phyloP scores from a whole-genome alignment of 1,140 invertebrate species.

The Brachionus paranguensis region DNA sequence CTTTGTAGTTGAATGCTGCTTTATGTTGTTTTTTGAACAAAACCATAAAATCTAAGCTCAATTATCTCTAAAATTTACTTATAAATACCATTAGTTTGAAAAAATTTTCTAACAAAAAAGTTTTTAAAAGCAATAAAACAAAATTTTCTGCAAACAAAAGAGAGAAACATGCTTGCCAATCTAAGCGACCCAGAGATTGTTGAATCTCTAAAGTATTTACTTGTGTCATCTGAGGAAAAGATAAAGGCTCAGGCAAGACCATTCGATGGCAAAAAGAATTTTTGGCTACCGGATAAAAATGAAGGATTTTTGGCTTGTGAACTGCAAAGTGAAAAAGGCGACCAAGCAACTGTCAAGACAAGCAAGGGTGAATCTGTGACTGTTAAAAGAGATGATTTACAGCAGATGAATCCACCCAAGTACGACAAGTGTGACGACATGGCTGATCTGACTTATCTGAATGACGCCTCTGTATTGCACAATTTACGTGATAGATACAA shows the following conservation, averaged over 20 bases:
- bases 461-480: conserved; percentile 97
- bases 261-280: conserved; percentile 98
- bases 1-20: conserved; percentile 4
- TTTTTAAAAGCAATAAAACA: conserved; percentile 1
- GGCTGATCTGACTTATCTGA: conserved; percentile 99
- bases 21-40: conserved; percentile 1
- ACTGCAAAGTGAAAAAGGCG: conserved; percentile 95
- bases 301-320: conserved; percentile 93
- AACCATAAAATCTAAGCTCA: neutral
- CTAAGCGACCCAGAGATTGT: conserved; percentile 38
- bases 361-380: conserved; percentile 56
- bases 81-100: neutral
- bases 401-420: conserved; percentile 98
- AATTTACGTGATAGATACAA: conserved; percentile 97
- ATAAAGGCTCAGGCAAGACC: conserved; percentile 71
- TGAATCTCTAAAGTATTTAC: conserved; percentile 39
- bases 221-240: conserved; percentile 24
- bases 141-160: neutral
- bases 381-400: conserved; percentile 92
- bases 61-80: conserved; percentile 2
- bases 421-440: conserved; percentile 99
- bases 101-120: neutral
- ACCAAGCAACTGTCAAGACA: conserved; percentile 80
- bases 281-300: conserved; percentile 96
- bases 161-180: conserved; percentile 26